These are phyloP conservation scores for Hylyphantes graminicola DNA, from an alignment of 1,140 invertebrate genomes.

Conservation along the genomic window DNA sequence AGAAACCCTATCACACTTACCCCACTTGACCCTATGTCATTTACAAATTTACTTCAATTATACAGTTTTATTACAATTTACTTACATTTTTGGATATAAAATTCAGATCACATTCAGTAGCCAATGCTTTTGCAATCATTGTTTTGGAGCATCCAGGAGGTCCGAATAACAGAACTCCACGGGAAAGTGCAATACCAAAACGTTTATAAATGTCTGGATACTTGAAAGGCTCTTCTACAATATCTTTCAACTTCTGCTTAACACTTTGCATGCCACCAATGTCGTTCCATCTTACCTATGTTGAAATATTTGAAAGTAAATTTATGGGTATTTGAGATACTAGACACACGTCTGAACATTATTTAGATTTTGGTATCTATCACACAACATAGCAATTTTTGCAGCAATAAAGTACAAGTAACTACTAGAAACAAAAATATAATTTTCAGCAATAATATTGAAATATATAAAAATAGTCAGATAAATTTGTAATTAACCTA, in stretches of 20 bases:
- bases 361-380: too few species aligned
- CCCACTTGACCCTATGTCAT: too few species aligned
- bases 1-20: too few species aligned
- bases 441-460: too few species aligned
- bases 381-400: too few species aligned
- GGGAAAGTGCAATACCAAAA: slow-evolving; percentile 74
- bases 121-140: slow-evolving; percentile 73
- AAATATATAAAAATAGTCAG: too few species aligned
- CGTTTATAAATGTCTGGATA: slow-evolving; percentile 73
- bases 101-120: slow-evolving; percentile 76
- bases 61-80: neutral
- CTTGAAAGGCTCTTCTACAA: slow-evolving; percentile 92
- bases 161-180: slow-evolving; percentile 73
- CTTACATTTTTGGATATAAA: slow-evolving; percentile 88
- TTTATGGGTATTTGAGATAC: too few species aligned
- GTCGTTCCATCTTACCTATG: slow-evolving; percentile 84
- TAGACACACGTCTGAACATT: too few species aligned
- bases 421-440: too few species aligned
- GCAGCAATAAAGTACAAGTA: too few species aligned
- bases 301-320: neutral
- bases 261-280: slow-evolving; percentile 91
- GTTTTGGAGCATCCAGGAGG: slow-evolving; percentile 74
- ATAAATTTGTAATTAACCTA: too few species aligned
- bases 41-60: too few species aligned
- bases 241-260: slow-evolving; percentile 87